Conservation (phyloP, 2,888 invertebrate species). For the Liodrosophila aerea region DNA sequence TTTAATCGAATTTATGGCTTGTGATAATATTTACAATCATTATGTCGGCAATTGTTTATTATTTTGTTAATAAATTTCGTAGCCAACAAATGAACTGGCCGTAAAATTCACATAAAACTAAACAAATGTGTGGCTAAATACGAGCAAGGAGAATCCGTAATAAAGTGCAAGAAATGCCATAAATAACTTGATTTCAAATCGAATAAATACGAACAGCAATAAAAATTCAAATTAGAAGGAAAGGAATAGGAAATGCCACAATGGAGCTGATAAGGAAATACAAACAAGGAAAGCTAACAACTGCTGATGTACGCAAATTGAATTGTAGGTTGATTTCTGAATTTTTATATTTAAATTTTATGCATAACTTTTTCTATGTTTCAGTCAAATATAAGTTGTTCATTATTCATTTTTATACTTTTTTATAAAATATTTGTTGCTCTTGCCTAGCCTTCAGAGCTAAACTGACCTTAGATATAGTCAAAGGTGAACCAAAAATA, state of each 20-base stretch:
- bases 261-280: slow-evolving; percentile 80
- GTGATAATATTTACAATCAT: slow-evolving; percentile 13
- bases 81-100: slow-evolving; percentile 2
- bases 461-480: slow-evolving; percentile 16
- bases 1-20: slow-evolving; percentile 13
- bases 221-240: slow-evolving; percentile 2
- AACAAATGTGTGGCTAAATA: slow-evolving; percentile 33
- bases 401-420: not conserved
- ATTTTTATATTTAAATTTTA: not conserved
- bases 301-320: slow-evolving; percentile 64
- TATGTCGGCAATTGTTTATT: slow-evolving; percentile 30
- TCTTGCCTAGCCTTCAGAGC: slow-evolving; percentile 29
- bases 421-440: not conserved
- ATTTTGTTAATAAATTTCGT: slow-evolving; percentile 38
- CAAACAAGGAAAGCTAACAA: slow-evolving; percentile 73
- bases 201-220: slow-evolving; percentile 12
- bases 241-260: slow-evolving; percentile 37
- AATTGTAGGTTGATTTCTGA: slow-evolving; percentile 71
- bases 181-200: slow-evolving; percentile 3
- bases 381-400: not conserved
- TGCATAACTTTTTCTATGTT: too few relatives aligned
- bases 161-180: slow-evolving; percentile 5
- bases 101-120: slow-evolving; percentile 25
- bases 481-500: slow-evolving; percentile 21
- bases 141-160: too few relatives aligned